A percentile compares a stretch with the other conserved stretches of the same genome.
Evolutionary conservation across 2,113 vertebrate species (phyloP).

Genomic region (Paradoxurus hermaphroditus): DNA sequence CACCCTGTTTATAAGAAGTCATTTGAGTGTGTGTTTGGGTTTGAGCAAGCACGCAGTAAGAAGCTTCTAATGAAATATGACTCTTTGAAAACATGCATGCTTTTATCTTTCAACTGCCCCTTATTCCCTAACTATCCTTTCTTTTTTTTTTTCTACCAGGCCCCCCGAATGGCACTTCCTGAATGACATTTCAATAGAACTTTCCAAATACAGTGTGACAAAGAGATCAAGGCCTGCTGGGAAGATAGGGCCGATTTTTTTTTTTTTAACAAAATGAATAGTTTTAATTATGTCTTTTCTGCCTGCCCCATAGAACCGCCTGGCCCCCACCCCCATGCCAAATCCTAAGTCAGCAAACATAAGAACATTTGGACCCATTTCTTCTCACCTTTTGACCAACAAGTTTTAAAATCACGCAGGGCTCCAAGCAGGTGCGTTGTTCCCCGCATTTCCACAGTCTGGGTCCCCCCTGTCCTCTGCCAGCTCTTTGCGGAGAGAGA

Average conservation of each 20-base stretch:
- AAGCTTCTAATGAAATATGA: not conserved
- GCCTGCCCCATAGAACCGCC: not conserved
- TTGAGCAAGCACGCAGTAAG: not conserved
- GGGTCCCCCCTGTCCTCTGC: slow-evolving; percentile 67
- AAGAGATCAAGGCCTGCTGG: slow-evolving; percentile 79
- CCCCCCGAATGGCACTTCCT: slow-evolving; percentile 64
- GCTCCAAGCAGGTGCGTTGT: slow-evolving; percentile 68
- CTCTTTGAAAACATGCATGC: slow-evolving; percentile 47
- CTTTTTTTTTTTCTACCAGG: slow-evolving; percentile 1
- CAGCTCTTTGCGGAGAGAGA: slow-evolving; percentile 79
- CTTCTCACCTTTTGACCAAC: slow-evolving; percentile 43
- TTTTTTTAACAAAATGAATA: slow-evolving; percentile 56
- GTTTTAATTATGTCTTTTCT: slow-evolving; percentile 72
- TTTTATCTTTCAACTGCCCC: slow-evolving; percentile 58
- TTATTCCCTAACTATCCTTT: slow-evolving; percentile 27
- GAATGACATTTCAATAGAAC: slow-evolving; percentile 80
- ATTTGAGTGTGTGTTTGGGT: not conserved
- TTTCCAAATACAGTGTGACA: slow-evolving; percentile 78
- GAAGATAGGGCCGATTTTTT: slow-evolving; percentile 63
- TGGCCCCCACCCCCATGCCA: not conserved
- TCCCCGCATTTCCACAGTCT: slow-evolving; percentile 63
- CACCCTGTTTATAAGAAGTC: not conserved
- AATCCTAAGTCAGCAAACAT: slow-evolving; percentile 12
- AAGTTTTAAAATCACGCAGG: slow-evolving; percentile 53
- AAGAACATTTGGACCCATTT: not conserved